These are phyloP conservation scores for Penaeus japonicus DNA, from an alignment of 1,140 invertebrate species.

Conservation along the genomic window DNA sequence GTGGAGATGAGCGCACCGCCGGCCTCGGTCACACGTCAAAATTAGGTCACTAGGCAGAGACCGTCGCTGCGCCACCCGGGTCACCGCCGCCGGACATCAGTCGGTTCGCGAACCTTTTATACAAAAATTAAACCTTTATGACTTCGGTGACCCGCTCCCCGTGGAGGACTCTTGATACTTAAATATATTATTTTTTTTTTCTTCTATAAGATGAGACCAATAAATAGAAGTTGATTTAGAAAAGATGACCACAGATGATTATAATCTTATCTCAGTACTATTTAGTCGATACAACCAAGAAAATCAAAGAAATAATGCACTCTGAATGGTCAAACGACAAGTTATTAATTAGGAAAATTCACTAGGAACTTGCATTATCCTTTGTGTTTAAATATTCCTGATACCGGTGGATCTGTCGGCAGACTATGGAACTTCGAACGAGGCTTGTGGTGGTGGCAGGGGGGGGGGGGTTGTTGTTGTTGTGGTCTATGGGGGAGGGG, in stretches of 20 bases:
- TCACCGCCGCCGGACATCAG: not conserved
- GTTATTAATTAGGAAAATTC: conserved; percentile 48
- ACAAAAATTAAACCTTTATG: conserved; percentile 36
- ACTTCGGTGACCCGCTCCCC: conserved; percentile 15
- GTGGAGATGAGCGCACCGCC: not conserved
- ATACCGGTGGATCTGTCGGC: conserved; percentile 51
- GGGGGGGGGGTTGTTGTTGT: not conserved
- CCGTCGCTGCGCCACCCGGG: not conserved
- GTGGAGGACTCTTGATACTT: conserved; percentile 18
- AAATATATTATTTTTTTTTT: conserved; percentile 35
- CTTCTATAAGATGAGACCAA: conserved; percentile 34
- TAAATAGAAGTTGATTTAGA: conserved; percentile 40
- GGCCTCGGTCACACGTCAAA: not conserved
- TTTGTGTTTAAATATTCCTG: conserved; percentile 54
- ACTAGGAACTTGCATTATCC: conserved; percentile 56
- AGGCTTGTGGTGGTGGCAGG: not conserved
- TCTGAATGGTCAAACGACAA: conserved; percentile 43
- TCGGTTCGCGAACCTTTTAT: not conserved
- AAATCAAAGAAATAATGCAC: conserved; percentile 1
- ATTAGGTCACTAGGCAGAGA: not conserved
- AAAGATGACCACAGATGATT: not conserved
- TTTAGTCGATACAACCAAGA: not conserved
- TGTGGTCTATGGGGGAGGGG: not conserved
- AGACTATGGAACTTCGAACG: conserved; percentile 53
- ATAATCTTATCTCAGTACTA: not conserved